Evolutionary conservation across 2,888 invertebrate genomes (phyloP), one percentile per base, ranked within the genome.

Genomic region (Limnephilus marmoratus): DNA sequence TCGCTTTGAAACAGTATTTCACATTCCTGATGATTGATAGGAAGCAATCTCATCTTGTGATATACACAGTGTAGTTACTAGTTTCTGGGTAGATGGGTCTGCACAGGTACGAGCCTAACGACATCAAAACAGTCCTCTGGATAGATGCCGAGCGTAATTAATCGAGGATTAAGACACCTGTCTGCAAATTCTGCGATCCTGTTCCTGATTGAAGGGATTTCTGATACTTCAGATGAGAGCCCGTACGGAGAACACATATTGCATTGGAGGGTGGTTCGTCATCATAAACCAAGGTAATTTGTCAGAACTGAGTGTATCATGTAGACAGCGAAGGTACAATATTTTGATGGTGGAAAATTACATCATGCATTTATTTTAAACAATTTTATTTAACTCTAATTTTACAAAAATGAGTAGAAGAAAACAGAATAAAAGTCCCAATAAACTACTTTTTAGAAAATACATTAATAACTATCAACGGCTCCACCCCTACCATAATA

Each of bases 11-110:
- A 31, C 3, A 12, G 18, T 87, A 87, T 87, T 87, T 31, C 53
- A 87, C 53, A 87, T 53, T 53, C 31, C 53, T 11, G 87, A 49
- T 87, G 87, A 87, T 87, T 49, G 87, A 85, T 45, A 68, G 7
- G 68, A n/a, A 68, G 68, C 68, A 68, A 68, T 68, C 68, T 68
- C 68, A n/a, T 68, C 68, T 68, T 68, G 68, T n/a, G 18, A 24
- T 41, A 41, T 41, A 41, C 41, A 41, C 41, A 18, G 53, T 9
- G 2, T 24, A 68, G 68, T 68, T 68, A 68, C 68, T n/a, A 68
- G 24, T n/a, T 68, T 68, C 24, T n/a, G 1, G 68, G 7, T n/a
- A 68, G 18, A 68, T 68, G 24, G 68, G 68, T 5, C 4, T 24
- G 24, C 4, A 5, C 24, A 68, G 68, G 24, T 68, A 68, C 9